Evolutionary conservation across 2,113 vertebrate species (phyloP).

Genomic region (Anoura caudifer): DNA sequence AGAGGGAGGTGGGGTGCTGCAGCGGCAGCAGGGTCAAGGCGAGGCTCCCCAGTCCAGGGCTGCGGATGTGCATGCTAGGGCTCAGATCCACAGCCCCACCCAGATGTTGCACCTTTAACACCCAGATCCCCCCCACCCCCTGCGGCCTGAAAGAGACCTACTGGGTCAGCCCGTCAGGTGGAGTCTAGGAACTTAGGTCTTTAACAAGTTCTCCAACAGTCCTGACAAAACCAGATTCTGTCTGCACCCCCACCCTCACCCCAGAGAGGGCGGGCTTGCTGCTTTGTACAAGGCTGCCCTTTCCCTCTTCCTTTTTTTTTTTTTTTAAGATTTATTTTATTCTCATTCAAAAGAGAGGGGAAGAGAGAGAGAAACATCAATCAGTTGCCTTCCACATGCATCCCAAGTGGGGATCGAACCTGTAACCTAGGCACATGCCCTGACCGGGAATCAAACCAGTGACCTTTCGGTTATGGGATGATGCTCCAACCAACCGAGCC

Average conservation of each 20-base stretch:
- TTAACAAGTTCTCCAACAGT: not conserved
- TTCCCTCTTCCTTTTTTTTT: not conserved
- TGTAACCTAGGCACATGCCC: too few relatives aligned
- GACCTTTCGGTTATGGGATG: too few relatives aligned
- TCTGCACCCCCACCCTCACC: fast-evolving
- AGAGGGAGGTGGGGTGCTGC: not conserved
- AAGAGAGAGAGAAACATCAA: too few relatives aligned
- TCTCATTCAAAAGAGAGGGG: too few relatives aligned
- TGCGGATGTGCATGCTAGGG: not conserved
- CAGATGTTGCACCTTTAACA: fast-evolving
- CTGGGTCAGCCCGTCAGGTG: fast-evolving
- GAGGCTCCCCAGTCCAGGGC: too few relatives aligned
- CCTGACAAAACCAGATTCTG: not conserved
- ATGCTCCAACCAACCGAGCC: too few relatives aligned
- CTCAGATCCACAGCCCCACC: not conserved
- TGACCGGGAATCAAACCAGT: too few relatives aligned
- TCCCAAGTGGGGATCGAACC: too few relatives aligned
- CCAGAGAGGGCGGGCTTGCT: fast-evolving
- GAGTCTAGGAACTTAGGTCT: not conserved
- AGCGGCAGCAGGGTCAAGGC: fast-evolving
- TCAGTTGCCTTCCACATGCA: too few relatives aligned
- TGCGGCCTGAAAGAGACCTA: not conserved
- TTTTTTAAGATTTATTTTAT: too few relatives aligned
- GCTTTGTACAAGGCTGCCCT: not conserved
- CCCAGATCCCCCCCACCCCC: fast-evolving